phyloP scores from a whole-genome alignment of 2,888 invertebrate genomes.

The Xylota sylvarum region DNA sequence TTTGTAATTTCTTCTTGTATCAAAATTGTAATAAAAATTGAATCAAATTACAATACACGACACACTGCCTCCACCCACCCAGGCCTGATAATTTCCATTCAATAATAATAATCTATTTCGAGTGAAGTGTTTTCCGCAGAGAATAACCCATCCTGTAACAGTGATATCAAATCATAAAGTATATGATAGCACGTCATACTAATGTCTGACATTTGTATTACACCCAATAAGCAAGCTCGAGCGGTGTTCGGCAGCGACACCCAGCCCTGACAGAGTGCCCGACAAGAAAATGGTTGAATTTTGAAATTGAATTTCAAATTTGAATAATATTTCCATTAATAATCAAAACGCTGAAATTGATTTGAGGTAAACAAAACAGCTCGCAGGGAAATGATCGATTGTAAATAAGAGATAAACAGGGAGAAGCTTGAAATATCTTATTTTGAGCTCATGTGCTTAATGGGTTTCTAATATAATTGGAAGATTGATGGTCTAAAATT shows the following conservation, averaged over 20 bases:
- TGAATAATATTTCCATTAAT: slow-evolving; percentile 76
- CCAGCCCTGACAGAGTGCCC: neutral
- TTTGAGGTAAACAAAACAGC: slow-evolving; percentile 72
- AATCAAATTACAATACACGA: slow-evolving; percentile 1
- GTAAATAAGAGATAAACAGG: slow-evolving; percentile 56
- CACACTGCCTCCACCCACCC: neutral
- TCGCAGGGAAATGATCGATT: slow-evolving; percentile 46
- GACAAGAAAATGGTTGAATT: slow-evolving; percentile 40
- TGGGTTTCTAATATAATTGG: too few relatives aligned
- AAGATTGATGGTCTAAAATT: too few relatives aligned
- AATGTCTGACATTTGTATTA: slow-evolving; percentile 70
- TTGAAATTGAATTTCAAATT: slow-evolving; percentile 70
- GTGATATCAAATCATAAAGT: slow-evolving; percentile 59
- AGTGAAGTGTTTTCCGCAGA: slow-evolving; percentile 35
- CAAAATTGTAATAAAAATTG: neutral
- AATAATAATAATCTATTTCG: slow-evolving; percentile 58
- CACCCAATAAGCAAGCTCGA: slow-evolving; percentile 50
- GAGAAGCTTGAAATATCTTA: too few relatives aligned
- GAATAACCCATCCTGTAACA: slow-evolving; percentile 43
- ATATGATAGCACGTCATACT: slow-evolving; percentile 64
- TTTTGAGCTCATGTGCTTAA: neutral
- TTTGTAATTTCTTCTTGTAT: neutral
- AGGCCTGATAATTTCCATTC: slow-evolving; percentile 37
- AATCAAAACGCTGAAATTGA: slow-evolving; percentile 74
- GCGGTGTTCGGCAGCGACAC: neutral